Percentiles rank a stretch among this genome's conserved stretches.
Conservation (phyloP, 2,113 vertebrate species). For the Calidris pugnax region DNA sequence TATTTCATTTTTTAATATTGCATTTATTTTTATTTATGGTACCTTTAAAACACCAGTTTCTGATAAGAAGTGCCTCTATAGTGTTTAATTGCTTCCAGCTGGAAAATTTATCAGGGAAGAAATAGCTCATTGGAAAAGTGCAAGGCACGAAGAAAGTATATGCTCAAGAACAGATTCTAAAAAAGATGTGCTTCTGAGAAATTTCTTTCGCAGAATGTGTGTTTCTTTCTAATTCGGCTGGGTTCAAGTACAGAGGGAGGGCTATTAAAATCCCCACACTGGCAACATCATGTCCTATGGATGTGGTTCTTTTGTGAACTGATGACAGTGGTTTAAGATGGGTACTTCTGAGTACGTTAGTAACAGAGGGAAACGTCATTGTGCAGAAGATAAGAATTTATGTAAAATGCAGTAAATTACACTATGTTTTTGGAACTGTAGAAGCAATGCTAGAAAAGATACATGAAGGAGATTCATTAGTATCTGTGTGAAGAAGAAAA, state of each 20-base stretch:
- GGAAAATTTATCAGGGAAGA: neutral
- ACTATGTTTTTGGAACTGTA: neutral
- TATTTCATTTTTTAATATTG: neutral
- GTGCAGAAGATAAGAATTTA: neutral
- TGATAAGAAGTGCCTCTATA: neutral
- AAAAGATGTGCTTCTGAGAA: neutral
- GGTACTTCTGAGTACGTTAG: neutral
- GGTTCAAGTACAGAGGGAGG: neutral
- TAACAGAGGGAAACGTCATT: neutral
- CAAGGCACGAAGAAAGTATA: neutral
- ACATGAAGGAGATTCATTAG: neutral
- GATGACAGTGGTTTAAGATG: neutral
- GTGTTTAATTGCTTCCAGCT: neutral
- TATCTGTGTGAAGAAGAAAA: neutral
- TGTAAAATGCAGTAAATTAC: neutral
- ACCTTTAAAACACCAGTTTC: neutral
- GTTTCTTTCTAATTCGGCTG: neutral
- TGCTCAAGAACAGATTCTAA: neutral
- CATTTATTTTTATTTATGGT: neutral
- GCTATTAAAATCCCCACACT: neutral
- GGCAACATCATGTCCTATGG: neutral
- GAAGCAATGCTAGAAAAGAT: neutral
- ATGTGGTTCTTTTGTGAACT: neutral
- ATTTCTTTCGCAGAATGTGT: neutral
- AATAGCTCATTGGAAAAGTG: neutral